These are phyloP conservation scores for Turdus rufiventris DNA, from an alignment of 2,113 vertebrate genomes.

Conservation along the genomic window DNA sequence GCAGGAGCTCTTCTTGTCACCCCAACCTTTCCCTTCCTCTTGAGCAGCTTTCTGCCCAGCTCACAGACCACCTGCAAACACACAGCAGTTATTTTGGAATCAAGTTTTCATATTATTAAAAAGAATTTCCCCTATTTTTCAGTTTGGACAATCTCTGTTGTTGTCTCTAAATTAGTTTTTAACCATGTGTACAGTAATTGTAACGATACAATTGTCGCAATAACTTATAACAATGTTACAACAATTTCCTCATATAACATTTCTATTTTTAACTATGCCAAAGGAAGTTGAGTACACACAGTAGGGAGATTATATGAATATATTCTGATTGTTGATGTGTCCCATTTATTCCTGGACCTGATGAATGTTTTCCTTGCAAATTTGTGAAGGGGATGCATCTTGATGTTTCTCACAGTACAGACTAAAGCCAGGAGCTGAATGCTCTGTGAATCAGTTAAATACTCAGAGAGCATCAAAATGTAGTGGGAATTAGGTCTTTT, in stretches of 20 bases:
- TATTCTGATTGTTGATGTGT: neutral
- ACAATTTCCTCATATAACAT: neutral
- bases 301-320: neutral
- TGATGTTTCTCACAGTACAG: neutral
- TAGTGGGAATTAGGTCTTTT: neutral
- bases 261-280: neutral
- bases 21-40: neutral
- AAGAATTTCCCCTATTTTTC: neutral
- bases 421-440: neutral
- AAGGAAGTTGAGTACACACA: neutral
- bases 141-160: neutral
- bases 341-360: neutral
- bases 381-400: neutral
- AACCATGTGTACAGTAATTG: neutral
- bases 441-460: neutral
- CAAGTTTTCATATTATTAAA: neutral
- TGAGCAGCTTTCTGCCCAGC: neutral
- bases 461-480: neutral
- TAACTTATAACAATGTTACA: neutral
- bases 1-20: neutral
- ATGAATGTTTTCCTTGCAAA: neutral
- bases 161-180: neutral
- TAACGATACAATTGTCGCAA: neutral
- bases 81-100: neutral
- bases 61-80: neutral